Evolutionary conservation across 2,888 invertebrate genomes (phyloP).

Genomic region (Latheticus oryzae): DNA sequence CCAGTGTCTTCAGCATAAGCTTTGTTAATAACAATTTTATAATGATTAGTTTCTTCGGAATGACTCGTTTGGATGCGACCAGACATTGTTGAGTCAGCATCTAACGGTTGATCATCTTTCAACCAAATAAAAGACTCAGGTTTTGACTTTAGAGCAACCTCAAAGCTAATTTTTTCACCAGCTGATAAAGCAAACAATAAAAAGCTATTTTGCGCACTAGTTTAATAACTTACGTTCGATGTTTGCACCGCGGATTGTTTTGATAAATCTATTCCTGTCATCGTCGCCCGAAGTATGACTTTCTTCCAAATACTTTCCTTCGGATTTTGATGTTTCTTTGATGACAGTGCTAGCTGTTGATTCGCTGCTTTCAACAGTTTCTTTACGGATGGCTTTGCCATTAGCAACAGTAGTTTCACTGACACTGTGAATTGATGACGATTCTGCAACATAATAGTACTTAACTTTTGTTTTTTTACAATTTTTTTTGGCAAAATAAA

Average conservation of each 20-base stretch:
- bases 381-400: conserved; percentile 40
- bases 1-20: conserved; percentile 84
- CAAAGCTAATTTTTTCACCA: conserved; percentile 85
- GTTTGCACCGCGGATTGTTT: conserved; percentile 80
- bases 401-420: conserved; percentile 44
- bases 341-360: conserved; percentile 27
- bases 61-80: conserved; percentile 77
- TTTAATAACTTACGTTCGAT: conserved; percentile 78
- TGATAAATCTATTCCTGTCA: conserved; percentile 78
- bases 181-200: conserved; percentile 74
- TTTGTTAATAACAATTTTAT: conserved; percentile 81
- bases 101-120: conserved; percentile 86
- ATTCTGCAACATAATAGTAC: conserved; percentile 47
- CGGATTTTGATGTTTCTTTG: conserved; percentile 48
- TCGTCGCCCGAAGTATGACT: conserved; percentile 53
- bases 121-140: conserved; percentile 83
- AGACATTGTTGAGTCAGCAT: conserved; percentile 75
- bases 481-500: no score
- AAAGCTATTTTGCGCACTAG: conserved; percentile 12
- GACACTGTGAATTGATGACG: conserved; percentile 47
- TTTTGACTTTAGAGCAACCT: conserved; percentile 77
- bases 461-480: no score
- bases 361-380: conserved; percentile 29
- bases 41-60: conserved; percentile 71
- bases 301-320: conserved; percentile 54